These are phyloP conservation scores for Eolophus roseicapilla DNA, from an alignment of 2,113 vertebrate species.

Conservation along the genomic window DNA sequence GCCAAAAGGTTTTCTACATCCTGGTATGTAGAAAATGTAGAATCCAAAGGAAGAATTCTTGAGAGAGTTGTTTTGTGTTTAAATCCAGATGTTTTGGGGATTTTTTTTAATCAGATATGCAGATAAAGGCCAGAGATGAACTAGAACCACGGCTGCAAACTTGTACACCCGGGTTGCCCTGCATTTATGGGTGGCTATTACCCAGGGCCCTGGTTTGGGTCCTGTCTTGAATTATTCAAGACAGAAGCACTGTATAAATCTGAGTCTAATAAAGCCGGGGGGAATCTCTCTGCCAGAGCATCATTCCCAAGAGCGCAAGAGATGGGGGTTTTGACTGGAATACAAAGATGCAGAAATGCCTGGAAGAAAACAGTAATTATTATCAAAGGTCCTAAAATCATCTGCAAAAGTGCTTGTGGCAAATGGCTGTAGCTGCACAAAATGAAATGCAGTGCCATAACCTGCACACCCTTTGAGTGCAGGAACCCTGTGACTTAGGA, in stretches of 20 bases:
- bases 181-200: background rate
- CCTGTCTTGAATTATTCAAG: background rate
- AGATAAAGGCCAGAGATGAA: background rate
- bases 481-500: background rate
- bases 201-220: background rate
- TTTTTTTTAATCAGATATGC: background rate
- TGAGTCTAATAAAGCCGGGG: background rate
- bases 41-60: background rate
- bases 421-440: background rate
- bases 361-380: background rate
- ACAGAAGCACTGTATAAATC: background rate
- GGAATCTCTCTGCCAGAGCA: background rate
- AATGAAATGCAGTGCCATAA: background rate
- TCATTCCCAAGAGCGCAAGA: background rate
- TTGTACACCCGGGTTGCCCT: background rate
- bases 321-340: background rate
- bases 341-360: background rate
- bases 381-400: background rate
- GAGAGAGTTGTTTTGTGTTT: background rate
- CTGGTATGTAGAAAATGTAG: fast-evolving
- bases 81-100: background rate
- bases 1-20: background rate
- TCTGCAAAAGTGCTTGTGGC: background rate
- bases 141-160: background rate
- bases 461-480: background rate